A percentile compares a stretch with the other conserved stretches of the same genome.
These are phyloP conservation scores for Psilopogon haemacephalus DNA, from an alignment of 2,113 vertebrate genomes.

Conservation along the genomic window DNA sequence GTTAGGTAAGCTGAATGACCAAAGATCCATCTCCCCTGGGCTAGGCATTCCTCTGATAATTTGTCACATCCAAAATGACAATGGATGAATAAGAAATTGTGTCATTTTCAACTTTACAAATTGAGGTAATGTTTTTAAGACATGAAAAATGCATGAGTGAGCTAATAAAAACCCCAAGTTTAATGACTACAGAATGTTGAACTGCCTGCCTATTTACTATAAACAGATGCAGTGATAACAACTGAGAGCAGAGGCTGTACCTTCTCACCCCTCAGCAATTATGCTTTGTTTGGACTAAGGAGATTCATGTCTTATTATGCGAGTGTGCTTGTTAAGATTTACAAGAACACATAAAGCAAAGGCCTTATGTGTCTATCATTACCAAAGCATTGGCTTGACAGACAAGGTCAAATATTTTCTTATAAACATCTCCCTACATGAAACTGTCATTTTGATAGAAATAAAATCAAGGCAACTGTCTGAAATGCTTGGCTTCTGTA, in stretches of 20 bases:
- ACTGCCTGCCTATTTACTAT: background rate
- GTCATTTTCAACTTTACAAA: background rate
- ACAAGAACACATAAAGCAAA: background rate
- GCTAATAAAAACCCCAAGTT: background rate
- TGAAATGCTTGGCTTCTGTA: background rate
- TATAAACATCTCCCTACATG: background rate
- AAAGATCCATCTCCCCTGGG: background rate
- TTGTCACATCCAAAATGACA: background rate
- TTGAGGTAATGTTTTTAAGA: background rate
- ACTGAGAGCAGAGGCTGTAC: background rate
- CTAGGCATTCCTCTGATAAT: background rate
- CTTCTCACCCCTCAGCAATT: background rate
- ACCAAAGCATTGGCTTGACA: background rate
- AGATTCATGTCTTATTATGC: background rate
- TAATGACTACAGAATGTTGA: background rate
- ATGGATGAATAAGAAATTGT: background rate
- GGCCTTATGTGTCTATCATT: background rate
- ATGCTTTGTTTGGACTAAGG: background rate
- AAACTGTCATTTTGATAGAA: background rate
- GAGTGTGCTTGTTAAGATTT: background rate
- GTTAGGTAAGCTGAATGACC: background rate
- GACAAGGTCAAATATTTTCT: background rate
- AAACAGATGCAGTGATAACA: background rate
- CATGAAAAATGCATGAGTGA: background rate
- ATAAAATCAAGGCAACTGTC: background rate